Conservation (phyloP, 2,888 invertebrate genomes). For the Entomobrya multifasciata region DNA sequence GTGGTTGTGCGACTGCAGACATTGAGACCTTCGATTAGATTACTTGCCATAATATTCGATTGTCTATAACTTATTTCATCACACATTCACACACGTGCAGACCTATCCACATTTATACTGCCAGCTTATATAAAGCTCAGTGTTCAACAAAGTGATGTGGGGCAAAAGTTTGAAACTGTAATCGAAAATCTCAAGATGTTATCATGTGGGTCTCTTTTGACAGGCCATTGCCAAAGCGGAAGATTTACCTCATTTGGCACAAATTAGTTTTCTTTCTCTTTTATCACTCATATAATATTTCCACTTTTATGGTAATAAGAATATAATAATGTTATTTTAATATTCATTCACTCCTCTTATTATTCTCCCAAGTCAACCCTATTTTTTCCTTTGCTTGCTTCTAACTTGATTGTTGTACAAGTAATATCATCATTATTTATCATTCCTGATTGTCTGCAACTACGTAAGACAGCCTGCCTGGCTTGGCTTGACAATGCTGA, state of each 20-base stretch:
- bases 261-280: slow-evolving; percentile 57
- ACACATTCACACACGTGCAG: neutral
- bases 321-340: slow-evolving; percentile 26
- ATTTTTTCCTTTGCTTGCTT: neutral
- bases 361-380: no score
- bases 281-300: slow-evolving; percentile 59
- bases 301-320: slow-evolving; percentile 54
- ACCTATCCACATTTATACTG: neutral
- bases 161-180: slow-evolving; percentile 49
- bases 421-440: slow-evolving; percentile 24
- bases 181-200: slow-evolving; percentile 60
- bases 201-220: slow-evolving; percentile 44
- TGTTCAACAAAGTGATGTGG: slow-evolving; percentile 33
- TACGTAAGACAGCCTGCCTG: neutral
- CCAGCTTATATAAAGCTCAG: neutral
- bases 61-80: slow-evolving; percentile 40
- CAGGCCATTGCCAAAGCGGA: slow-evolving; percentile 45
- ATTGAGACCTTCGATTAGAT: slow-evolving; percentile 53
- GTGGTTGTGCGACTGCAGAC: slow-evolving; percentile 30
- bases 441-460: neutral
- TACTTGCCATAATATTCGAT: slow-evolving; percentile 31
- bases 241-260: slow-evolving; percentile 64
- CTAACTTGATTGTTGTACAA: no score
- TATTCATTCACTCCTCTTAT: slow-evolving; percentile 42
- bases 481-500: slow-evolving; percentile 5